Conservation (phyloP, 2,113 vertebrate genomes). For the Megaptera novaeangliae region DNA sequence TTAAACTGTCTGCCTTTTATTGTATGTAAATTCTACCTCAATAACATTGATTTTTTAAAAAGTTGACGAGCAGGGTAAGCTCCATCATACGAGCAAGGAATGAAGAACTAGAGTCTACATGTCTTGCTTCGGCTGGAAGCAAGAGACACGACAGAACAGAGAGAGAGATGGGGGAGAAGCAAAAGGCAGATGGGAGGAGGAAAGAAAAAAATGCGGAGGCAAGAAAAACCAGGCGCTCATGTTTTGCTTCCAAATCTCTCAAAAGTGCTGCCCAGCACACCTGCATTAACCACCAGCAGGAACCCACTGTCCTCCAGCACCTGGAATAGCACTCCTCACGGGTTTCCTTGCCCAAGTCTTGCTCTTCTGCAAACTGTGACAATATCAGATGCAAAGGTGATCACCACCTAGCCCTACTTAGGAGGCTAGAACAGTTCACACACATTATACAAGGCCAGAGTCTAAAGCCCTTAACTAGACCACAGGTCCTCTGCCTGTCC, state of each 20-base stretch:
- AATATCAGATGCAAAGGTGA: neutral
- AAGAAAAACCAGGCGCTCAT: neutral
- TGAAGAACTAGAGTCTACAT: neutral
- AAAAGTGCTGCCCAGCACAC: neutral
- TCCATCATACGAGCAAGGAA: neutral
- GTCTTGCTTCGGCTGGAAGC: neutral
- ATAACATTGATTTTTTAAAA: neutral
- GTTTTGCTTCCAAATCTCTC: neutral
- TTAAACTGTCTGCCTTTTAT: neutral
- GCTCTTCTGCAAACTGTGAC: neutral
- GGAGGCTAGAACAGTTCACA: neutral
- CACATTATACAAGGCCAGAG: neutral
- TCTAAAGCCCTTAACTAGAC: neutral
- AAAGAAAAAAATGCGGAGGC: neutral
- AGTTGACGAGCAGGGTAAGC: neutral
- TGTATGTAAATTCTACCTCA: neutral
- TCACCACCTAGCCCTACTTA: neutral
- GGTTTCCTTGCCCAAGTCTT: no score
- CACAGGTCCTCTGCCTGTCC: neutral
- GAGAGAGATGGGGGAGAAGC: neutral
- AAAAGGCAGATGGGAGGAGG: fast-evolving
- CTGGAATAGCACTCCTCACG: neutral
- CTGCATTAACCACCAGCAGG: neutral
- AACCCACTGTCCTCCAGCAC: neutral
- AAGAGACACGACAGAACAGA: neutral